Percentiles rank a stretch among this genome's conserved stretches.
phyloP scores from a whole-genome alignment of 2,797 vertebrate genomes.

The Danio jaintianensis region DNA sequence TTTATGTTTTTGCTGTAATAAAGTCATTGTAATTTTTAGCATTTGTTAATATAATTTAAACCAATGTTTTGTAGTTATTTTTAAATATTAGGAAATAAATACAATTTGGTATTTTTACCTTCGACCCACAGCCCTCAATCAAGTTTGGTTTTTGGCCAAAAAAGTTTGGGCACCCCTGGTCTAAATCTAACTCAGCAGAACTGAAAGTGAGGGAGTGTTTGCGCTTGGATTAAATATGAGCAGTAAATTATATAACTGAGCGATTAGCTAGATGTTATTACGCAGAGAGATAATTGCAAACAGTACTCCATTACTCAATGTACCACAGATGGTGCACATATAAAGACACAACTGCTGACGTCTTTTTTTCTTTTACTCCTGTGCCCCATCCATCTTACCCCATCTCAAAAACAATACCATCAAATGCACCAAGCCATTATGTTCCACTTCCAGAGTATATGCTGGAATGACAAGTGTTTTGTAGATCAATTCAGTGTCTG shows the following conservation, averaged over 20 bases:
- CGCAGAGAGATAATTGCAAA: constrained; percentile 45
- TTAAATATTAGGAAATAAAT: too few relatives aligned
- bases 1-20: too few relatives aligned
- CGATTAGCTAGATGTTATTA: constrained; percentile 42
- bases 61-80: too few relatives aligned
- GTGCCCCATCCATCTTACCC: constrained; percentile 38
- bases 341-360: neutral
- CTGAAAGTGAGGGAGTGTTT: neutral
- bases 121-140: too few relatives aligned
- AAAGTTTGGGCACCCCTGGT: neutral
- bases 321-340: neutral
- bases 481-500: constrained; percentile 7
- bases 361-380: neutral
- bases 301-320: constrained; percentile 40
- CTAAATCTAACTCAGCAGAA: neutral
- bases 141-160: too few relatives aligned
- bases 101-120: too few relatives aligned
- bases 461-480: constrained; percentile 34
- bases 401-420: neutral
- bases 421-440: neutral
- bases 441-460: neutral
- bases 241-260: constrained; percentile 21
- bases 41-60: too few relatives aligned
- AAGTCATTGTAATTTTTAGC: too few relatives aligned
- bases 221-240: neutral